phyloP scores from a whole-genome alignment of 2,797 vertebrate genomes.

The Catharus ustulatus region DNA sequence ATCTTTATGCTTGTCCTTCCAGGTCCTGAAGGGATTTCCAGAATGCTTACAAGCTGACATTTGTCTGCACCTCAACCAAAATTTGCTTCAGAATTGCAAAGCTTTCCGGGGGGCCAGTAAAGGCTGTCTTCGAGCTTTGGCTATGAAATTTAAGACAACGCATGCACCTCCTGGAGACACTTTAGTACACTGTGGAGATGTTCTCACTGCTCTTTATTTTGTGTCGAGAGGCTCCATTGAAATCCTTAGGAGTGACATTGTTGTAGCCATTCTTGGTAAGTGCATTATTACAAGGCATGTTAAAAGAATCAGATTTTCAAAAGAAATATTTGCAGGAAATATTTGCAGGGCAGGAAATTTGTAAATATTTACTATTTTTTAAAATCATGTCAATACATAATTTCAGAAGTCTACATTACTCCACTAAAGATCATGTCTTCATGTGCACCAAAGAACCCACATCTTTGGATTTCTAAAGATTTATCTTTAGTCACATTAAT shows the following conservation, averaged over 20 bases:
- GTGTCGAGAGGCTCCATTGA: constrained; percentile 96
- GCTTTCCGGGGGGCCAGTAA: constrained; percentile 95
- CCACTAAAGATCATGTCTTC: neutral
- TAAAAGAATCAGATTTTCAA: neutral
- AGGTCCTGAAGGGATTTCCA: constrained; percentile 99
- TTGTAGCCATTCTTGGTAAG: constrained; percentile 97
- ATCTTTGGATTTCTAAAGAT: neutral
- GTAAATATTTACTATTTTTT: neutral
- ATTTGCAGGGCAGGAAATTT: neutral
- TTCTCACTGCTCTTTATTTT: constrained; percentile 96
- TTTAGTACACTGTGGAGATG: constrained; percentile 92
- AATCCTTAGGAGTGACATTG: constrained; percentile 96
- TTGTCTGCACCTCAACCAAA: constrained; percentile 96
- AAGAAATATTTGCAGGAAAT: neutral
- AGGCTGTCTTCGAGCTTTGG: constrained; percentile 95
- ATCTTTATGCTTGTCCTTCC: constrained; percentile 68
- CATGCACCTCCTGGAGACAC: constrained; percentile 98
- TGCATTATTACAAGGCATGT: neutral
- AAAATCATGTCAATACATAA: neutral
- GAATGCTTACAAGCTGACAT: constrained; percentile 99
- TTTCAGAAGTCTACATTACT: neutral
- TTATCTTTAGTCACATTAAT: neutral
- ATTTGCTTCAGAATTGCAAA: constrained; percentile 92
- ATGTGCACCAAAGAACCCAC: neutral
- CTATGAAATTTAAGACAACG: constrained; percentile 97